Conservation (phyloP, 2,888 invertebrate species). For the Tenthredo distinguenda region DNA sequence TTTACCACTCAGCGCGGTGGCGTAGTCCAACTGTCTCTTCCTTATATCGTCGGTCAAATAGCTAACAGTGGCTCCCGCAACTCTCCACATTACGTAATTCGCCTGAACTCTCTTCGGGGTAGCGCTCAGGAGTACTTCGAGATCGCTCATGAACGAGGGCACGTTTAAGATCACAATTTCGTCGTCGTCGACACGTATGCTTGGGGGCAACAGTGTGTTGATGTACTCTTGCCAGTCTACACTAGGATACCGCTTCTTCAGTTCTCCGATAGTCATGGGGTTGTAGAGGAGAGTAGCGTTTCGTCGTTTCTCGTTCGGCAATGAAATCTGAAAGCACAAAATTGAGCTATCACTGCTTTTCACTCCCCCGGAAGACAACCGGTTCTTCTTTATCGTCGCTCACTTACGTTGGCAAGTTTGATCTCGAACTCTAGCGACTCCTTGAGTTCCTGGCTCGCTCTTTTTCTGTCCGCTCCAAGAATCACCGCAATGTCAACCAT, state of each 20-base stretch:
- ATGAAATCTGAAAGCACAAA: slow-evolving; percentile 4
- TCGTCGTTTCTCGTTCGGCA: slow-evolving; percentile 87
- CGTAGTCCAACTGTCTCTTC: slow-evolving; percentile 89
- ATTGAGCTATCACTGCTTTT: neutral
- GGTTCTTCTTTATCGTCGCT: neutral
- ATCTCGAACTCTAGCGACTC: slow-evolving; percentile 94
- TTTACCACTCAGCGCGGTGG: slow-evolving; percentile 90
- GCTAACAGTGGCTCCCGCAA: slow-evolving; percentile 89
- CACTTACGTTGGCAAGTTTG: slow-evolving; percentile 92
- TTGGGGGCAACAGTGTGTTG: slow-evolving; percentile 87
- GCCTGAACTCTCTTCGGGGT: slow-evolving; percentile 86
- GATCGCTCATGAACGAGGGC: slow-evolving; percentile 88
- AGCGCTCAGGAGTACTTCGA: slow-evolving; percentile 82
- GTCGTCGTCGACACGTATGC: slow-evolving; percentile 82
- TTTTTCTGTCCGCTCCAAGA: slow-evolving; percentile 87
- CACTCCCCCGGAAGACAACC: neutral
- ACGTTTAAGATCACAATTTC: slow-evolving; percentile 93
- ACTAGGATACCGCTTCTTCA: slow-evolving; percentile 87
- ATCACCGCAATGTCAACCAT: slow-evolving; percentile 93
- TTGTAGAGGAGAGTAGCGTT: slow-evolving; percentile 96
- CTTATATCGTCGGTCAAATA: slow-evolving; percentile 90
- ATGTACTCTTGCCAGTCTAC: slow-evolving; percentile 92
- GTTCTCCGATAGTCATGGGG: slow-evolving; percentile 89
- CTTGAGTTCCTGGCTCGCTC: slow-evolving; percentile 86
- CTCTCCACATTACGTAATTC: slow-evolving; percentile 96